phyloP scores from a whole-genome alignment of 1,140 invertebrate genomes.

The Tetragnatha versicolor region DNA sequence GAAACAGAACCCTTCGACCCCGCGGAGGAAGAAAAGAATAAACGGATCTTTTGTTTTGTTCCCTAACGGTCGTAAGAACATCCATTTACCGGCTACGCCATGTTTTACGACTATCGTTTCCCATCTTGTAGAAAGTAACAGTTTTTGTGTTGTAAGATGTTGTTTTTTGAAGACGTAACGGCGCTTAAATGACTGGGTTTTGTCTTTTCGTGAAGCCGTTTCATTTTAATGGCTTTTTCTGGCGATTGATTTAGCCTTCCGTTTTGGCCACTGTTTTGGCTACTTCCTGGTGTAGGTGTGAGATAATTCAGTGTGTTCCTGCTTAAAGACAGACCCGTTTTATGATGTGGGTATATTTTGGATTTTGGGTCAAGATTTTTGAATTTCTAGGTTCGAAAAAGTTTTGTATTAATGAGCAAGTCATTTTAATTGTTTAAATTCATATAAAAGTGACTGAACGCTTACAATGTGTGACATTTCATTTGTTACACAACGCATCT shows the following conservation, averaged over 20 bases:
- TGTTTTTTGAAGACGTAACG: not conserved
- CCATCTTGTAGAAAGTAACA: not conserved
- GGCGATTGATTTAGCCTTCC: not conserved
- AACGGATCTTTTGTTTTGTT: slow-evolving; percentile 2
- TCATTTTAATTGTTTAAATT: no score
- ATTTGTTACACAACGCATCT: no score
- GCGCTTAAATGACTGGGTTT: not conserved
- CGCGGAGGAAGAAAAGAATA: not conserved
- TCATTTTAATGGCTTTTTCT: not conserved
- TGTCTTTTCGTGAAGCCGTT: not conserved
- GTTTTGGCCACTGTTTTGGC: not conserved
- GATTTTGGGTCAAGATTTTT: no score
- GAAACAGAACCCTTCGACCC: slow-evolving; percentile 6
- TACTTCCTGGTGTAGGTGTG: no score
- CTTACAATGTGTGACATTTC: no score
- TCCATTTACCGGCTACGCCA: not conserved
- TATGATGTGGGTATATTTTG: no score
- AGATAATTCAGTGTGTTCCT: no score
- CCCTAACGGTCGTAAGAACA: not conserved
- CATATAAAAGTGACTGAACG: no score
- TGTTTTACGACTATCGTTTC: not conserved
- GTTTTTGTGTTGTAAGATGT: not conserved
- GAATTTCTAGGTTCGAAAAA: no score
- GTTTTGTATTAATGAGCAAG: no score
- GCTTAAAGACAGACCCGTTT: no score